Conservation (phyloP, 2,797 vertebrate genomes). For the Clarias fuscus region DNA sequence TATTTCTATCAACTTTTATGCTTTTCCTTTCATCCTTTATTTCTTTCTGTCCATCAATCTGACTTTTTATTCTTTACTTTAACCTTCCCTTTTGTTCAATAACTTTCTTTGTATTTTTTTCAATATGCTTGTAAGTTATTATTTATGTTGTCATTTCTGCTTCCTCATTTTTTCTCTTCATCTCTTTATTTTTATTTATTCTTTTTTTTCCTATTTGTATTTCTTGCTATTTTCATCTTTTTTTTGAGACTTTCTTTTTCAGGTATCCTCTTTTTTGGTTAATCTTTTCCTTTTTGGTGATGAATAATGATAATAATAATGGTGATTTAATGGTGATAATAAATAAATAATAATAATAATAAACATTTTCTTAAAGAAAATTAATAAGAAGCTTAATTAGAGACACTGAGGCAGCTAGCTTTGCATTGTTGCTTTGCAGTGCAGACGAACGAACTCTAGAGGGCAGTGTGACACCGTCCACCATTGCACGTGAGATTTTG, state of each 20-base stretch:
- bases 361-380: background rate
- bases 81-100: background rate
- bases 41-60: background rate
- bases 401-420: background rate
- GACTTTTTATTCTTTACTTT: background rate
- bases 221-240: background rate
- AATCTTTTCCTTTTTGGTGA: background rate
- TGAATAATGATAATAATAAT: too few relatives aligned
- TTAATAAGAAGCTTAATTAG: background rate
- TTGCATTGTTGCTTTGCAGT: conserved; percentile 18
- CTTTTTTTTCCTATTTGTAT: background rate
- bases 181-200: background rate
- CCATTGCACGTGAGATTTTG: background rate
- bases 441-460: conserved; percentile 40
- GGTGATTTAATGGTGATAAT: too few relatives aligned
- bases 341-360: too few relatives aligned
- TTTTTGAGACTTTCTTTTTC: background rate
- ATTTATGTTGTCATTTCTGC: background rate
- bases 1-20: background rate
- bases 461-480: conserved; percentile 58
- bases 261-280: too few relatives aligned
- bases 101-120: background rate
- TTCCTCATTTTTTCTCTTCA: background rate
- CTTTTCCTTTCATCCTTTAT: background rate
- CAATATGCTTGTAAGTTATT: background rate